A percentile compares a stretch with the other conserved stretches of the same genome.
Conservation (phyloP, 2,888 invertebrate genomes). For the Drosophila paracracens region DNA sequence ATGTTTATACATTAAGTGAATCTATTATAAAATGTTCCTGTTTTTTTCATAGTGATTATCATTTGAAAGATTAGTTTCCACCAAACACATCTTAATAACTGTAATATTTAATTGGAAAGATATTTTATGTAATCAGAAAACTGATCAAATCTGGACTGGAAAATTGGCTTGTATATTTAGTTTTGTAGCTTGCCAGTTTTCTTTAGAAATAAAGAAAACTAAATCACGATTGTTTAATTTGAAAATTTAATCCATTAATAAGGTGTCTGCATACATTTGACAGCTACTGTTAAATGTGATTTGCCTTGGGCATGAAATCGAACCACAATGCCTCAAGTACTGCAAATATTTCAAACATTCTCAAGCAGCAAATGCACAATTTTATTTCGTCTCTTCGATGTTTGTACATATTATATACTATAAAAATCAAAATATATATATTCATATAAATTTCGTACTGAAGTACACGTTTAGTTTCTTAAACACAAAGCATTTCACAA, state of each 20-base stretch:
- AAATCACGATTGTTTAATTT: neutral
- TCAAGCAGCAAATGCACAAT: conserved; percentile 3
- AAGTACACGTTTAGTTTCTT: neutral
- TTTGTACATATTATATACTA: neutral
- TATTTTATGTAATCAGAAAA: neutral
- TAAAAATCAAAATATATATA: neutral
- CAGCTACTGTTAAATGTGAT: conserved; percentile 9
- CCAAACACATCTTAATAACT: neutral
- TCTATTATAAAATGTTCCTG: neutral
- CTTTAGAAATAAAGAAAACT: neutral
- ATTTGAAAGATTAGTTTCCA: neutral
- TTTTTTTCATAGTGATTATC: neutral
- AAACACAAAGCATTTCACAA: conserved; percentile 14
- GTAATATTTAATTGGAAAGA: neutral
- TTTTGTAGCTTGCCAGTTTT: neutral
- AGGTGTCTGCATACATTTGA: conserved; percentile 5
- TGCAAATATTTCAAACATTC: conserved; percentile 17
- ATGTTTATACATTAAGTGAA: neutral
- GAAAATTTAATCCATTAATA: neutral
- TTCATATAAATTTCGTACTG: neutral
- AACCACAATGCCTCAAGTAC: conserved; percentile 17
- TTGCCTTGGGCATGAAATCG: neutral
- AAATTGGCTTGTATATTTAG: neutral
- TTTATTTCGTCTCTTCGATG: neutral
- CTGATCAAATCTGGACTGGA: neutral